Percentiles rank a stretch among this genome's conserved stretches.
Conservation (phyloP, 2,797 vertebrate species). For the Thaleichthys pacificus region DNA sequence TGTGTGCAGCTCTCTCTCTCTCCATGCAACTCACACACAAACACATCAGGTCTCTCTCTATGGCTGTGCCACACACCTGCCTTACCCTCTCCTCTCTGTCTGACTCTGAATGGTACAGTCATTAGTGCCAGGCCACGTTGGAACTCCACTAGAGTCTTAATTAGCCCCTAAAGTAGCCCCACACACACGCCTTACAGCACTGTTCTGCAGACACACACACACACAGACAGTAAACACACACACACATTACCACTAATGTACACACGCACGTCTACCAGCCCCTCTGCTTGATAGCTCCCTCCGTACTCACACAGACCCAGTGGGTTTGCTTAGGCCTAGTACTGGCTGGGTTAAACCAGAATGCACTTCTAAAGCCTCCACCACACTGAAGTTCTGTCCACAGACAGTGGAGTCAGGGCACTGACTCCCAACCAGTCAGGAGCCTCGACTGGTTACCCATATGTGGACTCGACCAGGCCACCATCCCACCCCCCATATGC, state of each 20-base stretch:
- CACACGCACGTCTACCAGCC: neutral
- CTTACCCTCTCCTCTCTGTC: conserved; percentile 3
- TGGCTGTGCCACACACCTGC: neutral
- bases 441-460: too few relatives aligned
- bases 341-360: neutral
- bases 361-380: too few relatives aligned
- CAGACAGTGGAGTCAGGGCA: neutral
- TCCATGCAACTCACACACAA: neutral
- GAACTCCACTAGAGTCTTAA: conserved; percentile 38
- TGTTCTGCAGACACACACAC: neutral
- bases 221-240: neutral
- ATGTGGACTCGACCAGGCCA: too few relatives aligned
- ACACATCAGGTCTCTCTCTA: conserved; percentile 1
- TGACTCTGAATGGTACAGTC: conserved; percentile 27
- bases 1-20: neutral
- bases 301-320: neutral
- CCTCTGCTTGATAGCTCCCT: neutral
- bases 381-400: too few relatives aligned
- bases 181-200: neutral
- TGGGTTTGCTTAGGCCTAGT: neutral
- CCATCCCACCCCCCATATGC: too few relatives aligned
- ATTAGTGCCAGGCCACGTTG: conserved; percentile 33
- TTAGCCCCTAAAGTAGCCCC: conserved; percentile 33
- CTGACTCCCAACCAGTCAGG: too few relatives aligned
- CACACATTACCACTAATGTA: neutral